Percentiles rank a stretch among this genome's conserved stretches.
phyloP scores from a whole-genome alignment of 1,140 invertebrate species.

The Mactra quadrangularis region DNA sequence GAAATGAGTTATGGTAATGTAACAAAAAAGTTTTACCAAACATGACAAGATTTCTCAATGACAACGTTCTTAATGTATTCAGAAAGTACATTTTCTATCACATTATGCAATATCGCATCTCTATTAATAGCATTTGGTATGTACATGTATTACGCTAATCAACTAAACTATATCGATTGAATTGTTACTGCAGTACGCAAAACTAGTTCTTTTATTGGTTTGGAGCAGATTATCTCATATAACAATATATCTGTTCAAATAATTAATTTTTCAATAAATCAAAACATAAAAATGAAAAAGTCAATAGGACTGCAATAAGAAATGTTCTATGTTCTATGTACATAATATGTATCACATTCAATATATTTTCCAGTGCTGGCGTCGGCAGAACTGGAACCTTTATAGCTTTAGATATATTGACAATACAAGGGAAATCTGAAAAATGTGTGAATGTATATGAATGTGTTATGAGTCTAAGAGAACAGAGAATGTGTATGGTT shows the following conservation, averaged over 20 bases:
- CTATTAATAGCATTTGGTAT: too few relatives aligned
- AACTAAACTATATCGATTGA: too few relatives aligned
- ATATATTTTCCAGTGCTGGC: constrained; percentile 72
- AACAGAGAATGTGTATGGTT: constrained; percentile 64
- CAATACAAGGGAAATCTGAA: constrained; percentile 56
- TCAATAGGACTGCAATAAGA: background rate
- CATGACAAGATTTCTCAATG: too few relatives aligned
- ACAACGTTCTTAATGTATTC: too few relatives aligned
- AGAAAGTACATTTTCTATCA: too few relatives aligned
- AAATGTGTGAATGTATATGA: constrained; percentile 61
- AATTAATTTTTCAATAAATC: background rate
- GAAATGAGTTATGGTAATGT: too few relatives aligned
- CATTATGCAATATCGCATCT: too few relatives aligned
- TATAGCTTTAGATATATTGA: constrained; percentile 76
- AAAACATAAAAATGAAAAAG: background rate
- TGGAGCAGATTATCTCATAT: too few relatives aligned
- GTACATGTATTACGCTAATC: too few relatives aligned
- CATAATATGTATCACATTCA: background rate
- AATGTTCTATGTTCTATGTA: background rate
- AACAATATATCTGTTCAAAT: background rate
- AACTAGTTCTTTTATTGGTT: too few relatives aligned
- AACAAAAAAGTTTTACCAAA: too few relatives aligned
- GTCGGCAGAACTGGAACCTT: constrained; percentile 80
- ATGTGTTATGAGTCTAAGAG: constrained; percentile 61
- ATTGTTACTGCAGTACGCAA: too few relatives aligned